Conservation (phyloP, 2,113 vertebrate species). For the Pterocles gutturalis region DNA sequence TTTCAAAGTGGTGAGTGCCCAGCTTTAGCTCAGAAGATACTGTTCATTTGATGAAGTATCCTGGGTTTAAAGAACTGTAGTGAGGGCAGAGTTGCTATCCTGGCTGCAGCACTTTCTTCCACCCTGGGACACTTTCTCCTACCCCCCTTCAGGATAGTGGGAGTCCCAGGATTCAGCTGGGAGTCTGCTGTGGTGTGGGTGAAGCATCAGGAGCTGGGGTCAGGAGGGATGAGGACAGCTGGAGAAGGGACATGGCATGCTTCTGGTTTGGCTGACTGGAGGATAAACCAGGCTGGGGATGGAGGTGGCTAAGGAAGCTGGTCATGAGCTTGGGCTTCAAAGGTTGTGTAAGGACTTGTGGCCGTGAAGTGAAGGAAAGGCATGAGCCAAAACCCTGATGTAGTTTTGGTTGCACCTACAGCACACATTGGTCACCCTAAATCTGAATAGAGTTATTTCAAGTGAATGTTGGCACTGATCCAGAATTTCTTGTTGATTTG, state of each 20-base stretch:
- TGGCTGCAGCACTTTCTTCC: background rate
- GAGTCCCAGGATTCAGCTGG: background rate
- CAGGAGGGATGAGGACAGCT: background rate
- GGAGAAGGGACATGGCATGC: background rate
- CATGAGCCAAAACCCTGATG: background rate
- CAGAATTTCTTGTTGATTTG: background rate
- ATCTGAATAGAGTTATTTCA: background rate
- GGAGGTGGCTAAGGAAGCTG: background rate
- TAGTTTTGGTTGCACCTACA: background rate
- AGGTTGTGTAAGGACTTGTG: background rate
- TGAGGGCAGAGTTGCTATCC: background rate
- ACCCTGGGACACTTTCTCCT: background rate
- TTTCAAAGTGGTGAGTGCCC: background rate
- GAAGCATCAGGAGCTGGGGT: background rate
- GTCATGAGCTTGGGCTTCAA: background rate
- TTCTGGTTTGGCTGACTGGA: background rate
- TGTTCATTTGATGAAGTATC: background rate
- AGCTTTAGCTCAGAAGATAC: background rate
- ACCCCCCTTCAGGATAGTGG: background rate
- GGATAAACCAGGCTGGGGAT: background rate
- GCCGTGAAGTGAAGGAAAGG: background rate
- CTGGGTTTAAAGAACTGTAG: background rate
- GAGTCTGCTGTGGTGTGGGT: background rate
- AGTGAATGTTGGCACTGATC: background rate
- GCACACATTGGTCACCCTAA: background rate